A percentile compares a stretch with the other conserved stretches of the same genome.
Evolutionary conservation across 2,113 vertebrate species (phyloP).

Genomic region (Cacatua alba): DNA sequence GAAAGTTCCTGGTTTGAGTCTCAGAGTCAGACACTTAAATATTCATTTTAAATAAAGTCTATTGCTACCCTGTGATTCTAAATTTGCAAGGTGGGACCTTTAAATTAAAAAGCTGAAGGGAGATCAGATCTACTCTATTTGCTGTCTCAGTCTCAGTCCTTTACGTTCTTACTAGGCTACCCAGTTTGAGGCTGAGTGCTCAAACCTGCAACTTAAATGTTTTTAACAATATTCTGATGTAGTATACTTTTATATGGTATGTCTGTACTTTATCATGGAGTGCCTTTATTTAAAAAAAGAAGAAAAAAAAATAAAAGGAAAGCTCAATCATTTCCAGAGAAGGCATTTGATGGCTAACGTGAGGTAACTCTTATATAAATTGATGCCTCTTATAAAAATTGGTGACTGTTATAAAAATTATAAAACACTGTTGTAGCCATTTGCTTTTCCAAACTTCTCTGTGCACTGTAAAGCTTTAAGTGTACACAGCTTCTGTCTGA

Average conservation of each 20-base stretch:
- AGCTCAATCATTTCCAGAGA: rapidly evolving
- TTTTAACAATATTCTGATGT: background rate
- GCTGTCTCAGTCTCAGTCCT: background rate
- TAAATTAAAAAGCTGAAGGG: background rate
- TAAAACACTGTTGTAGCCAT: background rate
- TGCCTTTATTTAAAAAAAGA: background rate
- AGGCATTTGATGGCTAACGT: background rate
- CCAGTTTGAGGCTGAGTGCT: background rate
- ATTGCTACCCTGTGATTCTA: background rate
- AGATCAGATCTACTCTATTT: background rate
- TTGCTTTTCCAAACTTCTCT: background rate
- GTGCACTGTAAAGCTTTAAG: background rate
- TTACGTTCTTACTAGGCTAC: background rate
- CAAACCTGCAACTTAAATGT: background rate
- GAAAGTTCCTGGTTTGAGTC: background rate
- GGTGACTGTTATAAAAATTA: background rate
- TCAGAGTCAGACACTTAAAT: background rate
- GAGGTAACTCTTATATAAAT: background rate
- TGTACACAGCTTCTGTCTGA: background rate
- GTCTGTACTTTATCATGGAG: background rate
- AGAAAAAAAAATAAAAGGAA: background rate
- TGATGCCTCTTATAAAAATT: background rate
- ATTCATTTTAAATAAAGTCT: background rate
- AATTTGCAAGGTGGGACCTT: background rate
- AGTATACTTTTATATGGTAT: background rate